Percentiles rank a stretch among this genome's conserved stretches.
Evolutionary conservation across 2,113 vertebrate species (phyloP).

Genomic region (Cnemophilus loriae): DNA sequence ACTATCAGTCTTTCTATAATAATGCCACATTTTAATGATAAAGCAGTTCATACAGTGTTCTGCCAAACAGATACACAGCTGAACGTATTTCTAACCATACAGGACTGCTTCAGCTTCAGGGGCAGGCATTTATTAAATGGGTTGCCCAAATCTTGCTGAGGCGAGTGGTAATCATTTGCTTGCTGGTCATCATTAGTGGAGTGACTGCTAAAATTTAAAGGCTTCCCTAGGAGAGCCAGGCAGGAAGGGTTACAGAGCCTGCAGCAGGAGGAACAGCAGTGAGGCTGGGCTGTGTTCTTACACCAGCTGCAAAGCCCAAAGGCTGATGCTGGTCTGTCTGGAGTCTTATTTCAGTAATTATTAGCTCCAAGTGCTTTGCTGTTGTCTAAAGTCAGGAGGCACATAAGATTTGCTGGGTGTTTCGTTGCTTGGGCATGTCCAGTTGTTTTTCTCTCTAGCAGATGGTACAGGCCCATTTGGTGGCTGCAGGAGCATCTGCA

Average conservation of each 20-base stretch:
- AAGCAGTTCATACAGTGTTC: not conserved
- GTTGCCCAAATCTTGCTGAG: not conserved
- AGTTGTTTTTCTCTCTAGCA: not conserved
- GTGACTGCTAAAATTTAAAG: not conserved
- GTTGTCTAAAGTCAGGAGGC: not conserved
- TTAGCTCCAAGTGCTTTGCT: not conserved
- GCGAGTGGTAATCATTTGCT: not conserved
- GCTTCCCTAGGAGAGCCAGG: not conserved
- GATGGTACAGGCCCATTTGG: not conserved
- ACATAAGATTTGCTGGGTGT: not conserved
- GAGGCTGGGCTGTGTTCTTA: not conserved
- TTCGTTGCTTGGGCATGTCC: not conserved
- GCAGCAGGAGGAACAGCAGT: not conserved
- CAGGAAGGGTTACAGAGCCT: not conserved
- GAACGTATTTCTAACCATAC: accelerated
- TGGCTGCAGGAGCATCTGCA: not conserved
- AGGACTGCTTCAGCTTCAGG: not conserved
- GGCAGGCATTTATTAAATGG: not conserved
- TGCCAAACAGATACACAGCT: not conserved
- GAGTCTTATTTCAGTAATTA: not conserved
- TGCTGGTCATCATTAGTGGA: not conserved
- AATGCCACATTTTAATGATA: not conserved
- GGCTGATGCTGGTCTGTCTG: not conserved
- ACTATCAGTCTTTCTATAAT: not conserved
- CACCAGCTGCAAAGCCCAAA: not conserved